Evolutionary conservation across 2,888 invertebrate genomes (phyloP).

Genomic region (Agonopterix heracliana): DNA sequence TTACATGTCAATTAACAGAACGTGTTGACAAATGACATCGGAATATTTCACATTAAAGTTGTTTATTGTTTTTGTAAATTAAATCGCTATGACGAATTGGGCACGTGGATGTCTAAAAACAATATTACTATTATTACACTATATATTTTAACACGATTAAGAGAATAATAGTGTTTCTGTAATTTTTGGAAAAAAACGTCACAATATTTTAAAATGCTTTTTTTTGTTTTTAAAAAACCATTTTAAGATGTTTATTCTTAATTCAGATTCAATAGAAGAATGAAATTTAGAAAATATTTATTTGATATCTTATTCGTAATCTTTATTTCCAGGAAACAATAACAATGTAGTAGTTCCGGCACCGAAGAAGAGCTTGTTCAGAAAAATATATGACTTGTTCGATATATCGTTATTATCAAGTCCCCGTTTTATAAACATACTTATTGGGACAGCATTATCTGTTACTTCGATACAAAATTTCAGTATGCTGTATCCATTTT

Average conservation of each 20-base stretch:
- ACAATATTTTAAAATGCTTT: too few relatives aligned
- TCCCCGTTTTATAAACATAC: conserved; percentile 79
- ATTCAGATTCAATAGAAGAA: too few relatives aligned
- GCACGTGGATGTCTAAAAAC: too few relatives aligned
- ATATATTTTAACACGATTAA: too few relatives aligned
- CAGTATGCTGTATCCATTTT: conserved; percentile 82
- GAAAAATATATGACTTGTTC: conserved; percentile 66
- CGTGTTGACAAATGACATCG: neutral
- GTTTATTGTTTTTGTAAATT: conserved; percentile 4
- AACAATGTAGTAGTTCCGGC: conserved; percentile 6
- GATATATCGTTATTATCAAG: conserved; percentile 80
- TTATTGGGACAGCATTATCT: conserved; percentile 79
- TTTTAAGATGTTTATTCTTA: too few relatives aligned
- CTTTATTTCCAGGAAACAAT: conserved; percentile 30
- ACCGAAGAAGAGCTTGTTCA: conserved; percentile 31
- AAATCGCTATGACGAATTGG: neutral
- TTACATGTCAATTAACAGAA: conserved; percentile 8
- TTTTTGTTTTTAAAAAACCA: too few relatives aligned
- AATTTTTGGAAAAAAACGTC: too few relatives aligned
- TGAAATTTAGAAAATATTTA: too few relatives aligned
- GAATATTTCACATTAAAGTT: conserved; percentile 5
- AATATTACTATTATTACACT: too few relatives aligned
- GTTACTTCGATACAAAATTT: conserved; percentile 83
- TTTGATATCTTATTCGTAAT: neutral
- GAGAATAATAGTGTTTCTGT: too few relatives aligned